phyloP scores from a whole-genome alignment of 2,113 vertebrate species.

The Rutilus rutilus region DNA sequence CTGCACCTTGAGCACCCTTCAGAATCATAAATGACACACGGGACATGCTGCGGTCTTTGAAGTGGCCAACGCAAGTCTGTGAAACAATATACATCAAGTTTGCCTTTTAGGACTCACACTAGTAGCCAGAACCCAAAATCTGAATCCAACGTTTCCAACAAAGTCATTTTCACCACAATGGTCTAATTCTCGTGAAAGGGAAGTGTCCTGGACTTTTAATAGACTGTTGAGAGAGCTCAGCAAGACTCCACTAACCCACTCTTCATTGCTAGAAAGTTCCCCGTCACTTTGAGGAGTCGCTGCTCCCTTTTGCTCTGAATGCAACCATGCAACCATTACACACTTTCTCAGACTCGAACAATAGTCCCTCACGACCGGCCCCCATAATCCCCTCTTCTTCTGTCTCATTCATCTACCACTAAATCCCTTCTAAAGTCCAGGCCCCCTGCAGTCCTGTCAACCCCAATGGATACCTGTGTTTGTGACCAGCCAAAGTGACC shows the following conservation, averaged over 20 bases:
- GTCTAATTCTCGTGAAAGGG: background rate
- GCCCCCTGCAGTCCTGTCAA: slow-evolving; percentile 64
- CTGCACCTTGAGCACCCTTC: background rate
- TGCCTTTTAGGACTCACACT: background rate
- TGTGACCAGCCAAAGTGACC: slow-evolving; percentile 40
- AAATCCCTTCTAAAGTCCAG: slow-evolving; percentile 49
- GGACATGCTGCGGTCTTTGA: background rate
- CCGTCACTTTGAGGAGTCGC: slow-evolving; percentile 55
- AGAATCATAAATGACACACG: background rate
- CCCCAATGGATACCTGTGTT: slow-evolving; percentile 53
- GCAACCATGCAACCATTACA: slow-evolving; percentile 60
- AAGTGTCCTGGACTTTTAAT: slow-evolving; percentile 27
- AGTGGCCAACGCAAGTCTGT: background rate
- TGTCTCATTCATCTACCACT: slow-evolving; percentile 35
- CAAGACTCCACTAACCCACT: slow-evolving; percentile 20
- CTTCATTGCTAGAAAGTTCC: slow-evolving; percentile 50
- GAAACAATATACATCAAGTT: background rate
- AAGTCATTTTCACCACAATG: slow-evolving; percentile 5
- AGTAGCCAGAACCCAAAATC: background rate
- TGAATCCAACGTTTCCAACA: background rate
- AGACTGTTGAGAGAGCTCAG: slow-evolving; percentile 20
- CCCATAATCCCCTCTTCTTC: slow-evolving; percentile 70
- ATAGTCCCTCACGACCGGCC: slow-evolving; percentile 64
- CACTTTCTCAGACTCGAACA: slow-evolving; percentile 76
- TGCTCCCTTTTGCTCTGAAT: slow-evolving; percentile 51